Evolutionary conservation across 2,888 invertebrate genomes (phyloP), one percentile per base, ranked within the genome.

Genomic region (Melanchra persicariae): DNA sequence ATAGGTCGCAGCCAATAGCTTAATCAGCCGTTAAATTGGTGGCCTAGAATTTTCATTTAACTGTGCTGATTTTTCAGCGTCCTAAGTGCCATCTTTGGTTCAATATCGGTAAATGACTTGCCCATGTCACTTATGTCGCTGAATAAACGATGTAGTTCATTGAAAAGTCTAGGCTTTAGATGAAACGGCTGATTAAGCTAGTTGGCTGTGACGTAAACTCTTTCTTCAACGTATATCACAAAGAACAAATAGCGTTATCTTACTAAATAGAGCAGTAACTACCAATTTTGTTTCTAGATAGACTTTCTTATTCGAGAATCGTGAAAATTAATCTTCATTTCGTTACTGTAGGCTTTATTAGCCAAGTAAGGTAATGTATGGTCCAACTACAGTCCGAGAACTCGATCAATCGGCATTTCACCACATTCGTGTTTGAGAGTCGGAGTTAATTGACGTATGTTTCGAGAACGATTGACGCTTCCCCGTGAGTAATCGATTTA

Each of bases 401-500:
- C 76, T 81, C 81, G 85, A 79, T 81, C 81, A 79, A 79, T 85
- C 81, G 79, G 77, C 79, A 79, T 85, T 87, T 85, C 82, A 79
- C 82, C 70, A 65, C 79, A 78, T 82, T 84, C 79, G 79, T 77
- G 82, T 85, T 80, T 74, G 70, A 81, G 77, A 85, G 85, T 87
- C 77, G 80, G 75, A 85, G 88, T 88, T 90, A 91, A 93, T 91
- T 91, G 91, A 91, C 91, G 89, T 89, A 87, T 89, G 91, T 90
- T 90, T 85, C 89, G 87, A 87, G 88, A 89, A 83, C 89, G 90
- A 91, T 91, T 90, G 92, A 90, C 92, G 90, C 90, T 90, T 90
- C 91, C 89, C 91, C 90, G 89, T 89, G 89, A 91, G 89, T 90
- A 90, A 92, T 92, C 92, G 90, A 86, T 93, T 93, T 91, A 91